phyloP scores from a whole-genome alignment of 2,888 invertebrate species.

The Tiliacea citrago region DNA sequence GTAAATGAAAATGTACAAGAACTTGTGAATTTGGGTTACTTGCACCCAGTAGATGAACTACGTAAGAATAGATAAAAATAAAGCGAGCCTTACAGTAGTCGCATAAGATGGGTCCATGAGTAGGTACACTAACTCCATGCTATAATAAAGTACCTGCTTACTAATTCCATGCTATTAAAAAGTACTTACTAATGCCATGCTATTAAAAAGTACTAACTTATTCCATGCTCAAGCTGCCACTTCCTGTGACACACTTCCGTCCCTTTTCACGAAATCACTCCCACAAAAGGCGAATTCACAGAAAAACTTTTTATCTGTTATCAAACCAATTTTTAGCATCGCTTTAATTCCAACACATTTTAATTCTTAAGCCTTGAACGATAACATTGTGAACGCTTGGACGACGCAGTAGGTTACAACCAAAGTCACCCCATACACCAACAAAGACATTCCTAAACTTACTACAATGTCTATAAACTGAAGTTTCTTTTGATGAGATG shows the following conservation, averaged over 20 bases:
- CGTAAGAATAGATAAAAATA: too few relatives aligned
- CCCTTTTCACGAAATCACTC: too few relatives aligned
- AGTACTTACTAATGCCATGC: too few relatives aligned
- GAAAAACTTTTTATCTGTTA: neutral
- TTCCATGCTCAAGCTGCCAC: too few relatives aligned
- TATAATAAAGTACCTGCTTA: too few relatives aligned
- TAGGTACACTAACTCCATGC: too few relatives aligned
- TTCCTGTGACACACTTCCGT: too few relatives aligned
- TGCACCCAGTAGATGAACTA: neutral
- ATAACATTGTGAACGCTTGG: slow-evolving; percentile 12
- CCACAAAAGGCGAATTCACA: neutral
- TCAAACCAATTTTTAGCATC: neutral
- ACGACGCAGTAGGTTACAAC: slow-evolving; percentile 3
- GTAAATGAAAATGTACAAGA: too few relatives aligned
- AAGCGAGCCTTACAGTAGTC: too few relatives aligned
- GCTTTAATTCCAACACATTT: neutral
- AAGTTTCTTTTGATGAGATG: slow-evolving; percentile 67
- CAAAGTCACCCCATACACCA: slow-evolving; percentile 52
- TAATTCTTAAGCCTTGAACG: neutral
- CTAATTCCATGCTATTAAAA: too few relatives aligned
- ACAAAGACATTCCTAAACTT: slow-evolving; percentile 62
- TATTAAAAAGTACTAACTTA: too few relatives aligned
- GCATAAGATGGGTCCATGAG: too few relatives aligned
- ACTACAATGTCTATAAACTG: slow-evolving; percentile 53
- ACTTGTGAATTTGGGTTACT: neutral